Evolutionary conservation across 2,113 vertebrate genomes (phyloP), one percentile per base, ranked within the genome.

Genomic region (Oplegnathus fasciatus): DNA sequence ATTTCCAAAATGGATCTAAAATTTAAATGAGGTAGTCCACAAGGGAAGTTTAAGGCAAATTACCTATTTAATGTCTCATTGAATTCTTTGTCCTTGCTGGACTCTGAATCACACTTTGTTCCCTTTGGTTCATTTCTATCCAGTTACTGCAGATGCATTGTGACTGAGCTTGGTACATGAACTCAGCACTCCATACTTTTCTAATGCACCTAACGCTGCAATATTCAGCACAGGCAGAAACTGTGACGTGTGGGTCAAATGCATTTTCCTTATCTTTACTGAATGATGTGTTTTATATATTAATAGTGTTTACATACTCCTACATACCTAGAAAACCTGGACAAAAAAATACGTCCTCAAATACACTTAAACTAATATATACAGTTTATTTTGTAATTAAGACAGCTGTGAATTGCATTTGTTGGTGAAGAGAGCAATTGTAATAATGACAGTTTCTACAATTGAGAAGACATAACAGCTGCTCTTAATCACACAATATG

Each of bases 61-160:
- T 37, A 57, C n/a, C 4, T 11, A 28, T 66, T 60, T 32, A 52
- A 46, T 48, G 80, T 58, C 32, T 70, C 9, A 17, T 0, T 84
- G 50, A 64, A n/a, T 60, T 55, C 22, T 75, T 46, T 75, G 40
- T 24, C 46, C 60, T 57, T 57, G 8, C 34, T 57, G 46, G 32
- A 28, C 40, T 40, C 20, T 24, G 48, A 80, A n/a, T 68, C 58
- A 66, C 50, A 54, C 7, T 75, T 22, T 55, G 40, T 28, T 83
- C 58, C 34, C 17, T 74, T 57, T 42, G 40, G 24, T 30, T 85
- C 11, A 69, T 26, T 52, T 82, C 5, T 42, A n/a, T 75, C 26
- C 14, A 46, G 15, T 80, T 24, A 7, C 80, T 77, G 60, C 54
- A 82, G 74, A 37, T 64, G 32, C 17, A 46, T 69, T 1, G 5